Evolutionary conservation across 1,140 invertebrate species (phyloP).

Genomic region (Drosophila nannoptera): DNA sequence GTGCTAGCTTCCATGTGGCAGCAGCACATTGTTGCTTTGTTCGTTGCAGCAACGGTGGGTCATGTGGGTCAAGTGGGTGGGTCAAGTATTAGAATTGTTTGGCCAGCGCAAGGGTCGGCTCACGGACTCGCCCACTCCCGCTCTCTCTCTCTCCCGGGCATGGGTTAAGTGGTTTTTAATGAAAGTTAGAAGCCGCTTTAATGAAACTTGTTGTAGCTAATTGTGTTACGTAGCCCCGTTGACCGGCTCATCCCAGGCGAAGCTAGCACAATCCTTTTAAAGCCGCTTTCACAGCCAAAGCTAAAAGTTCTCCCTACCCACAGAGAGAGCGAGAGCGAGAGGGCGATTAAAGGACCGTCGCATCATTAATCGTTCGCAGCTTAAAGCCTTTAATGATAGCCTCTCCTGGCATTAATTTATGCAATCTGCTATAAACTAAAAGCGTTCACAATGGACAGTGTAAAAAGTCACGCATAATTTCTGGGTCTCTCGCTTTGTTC

Average conservation of each 20-base stretch:
- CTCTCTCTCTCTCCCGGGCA: too few relatives aligned
- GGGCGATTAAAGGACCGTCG: constrained; percentile 23
- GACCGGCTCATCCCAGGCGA: constrained; percentile 22
- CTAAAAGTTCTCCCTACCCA: too few relatives aligned
- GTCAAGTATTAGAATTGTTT: constrained; percentile 53
- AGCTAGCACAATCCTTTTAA: neutral
- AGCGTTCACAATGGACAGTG: constrained; percentile 14
- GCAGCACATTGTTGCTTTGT: constrained; percentile 34
- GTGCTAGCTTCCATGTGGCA: constrained; percentile 55
- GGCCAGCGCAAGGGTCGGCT: constrained; percentile 30
- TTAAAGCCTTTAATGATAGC: constrained; percentile 22
- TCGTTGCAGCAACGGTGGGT: constrained; percentile 31
- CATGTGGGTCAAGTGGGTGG: constrained; percentile 69
- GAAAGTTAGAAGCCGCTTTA: constrained; percentile 75
- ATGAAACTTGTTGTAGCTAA: constrained; percentile 70
- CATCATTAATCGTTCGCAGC: constrained; percentile 26
- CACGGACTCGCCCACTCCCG: constrained; percentile 39
- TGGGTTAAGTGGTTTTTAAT: constrained; percentile 76
- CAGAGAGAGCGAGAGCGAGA: constrained; percentile 8
- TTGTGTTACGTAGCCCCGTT: constrained; percentile 48
- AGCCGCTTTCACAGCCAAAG: constrained; percentile 13
- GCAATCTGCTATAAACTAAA: constrained; percentile 14
- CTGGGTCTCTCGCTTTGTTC: constrained; percentile 21
- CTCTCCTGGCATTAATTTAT: neutral
- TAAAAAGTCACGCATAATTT: constrained; percentile 8